Base-by-base conservation (phyloP, 2,113 vertebrate species). In the Elaphurus davidianus region DNA sequence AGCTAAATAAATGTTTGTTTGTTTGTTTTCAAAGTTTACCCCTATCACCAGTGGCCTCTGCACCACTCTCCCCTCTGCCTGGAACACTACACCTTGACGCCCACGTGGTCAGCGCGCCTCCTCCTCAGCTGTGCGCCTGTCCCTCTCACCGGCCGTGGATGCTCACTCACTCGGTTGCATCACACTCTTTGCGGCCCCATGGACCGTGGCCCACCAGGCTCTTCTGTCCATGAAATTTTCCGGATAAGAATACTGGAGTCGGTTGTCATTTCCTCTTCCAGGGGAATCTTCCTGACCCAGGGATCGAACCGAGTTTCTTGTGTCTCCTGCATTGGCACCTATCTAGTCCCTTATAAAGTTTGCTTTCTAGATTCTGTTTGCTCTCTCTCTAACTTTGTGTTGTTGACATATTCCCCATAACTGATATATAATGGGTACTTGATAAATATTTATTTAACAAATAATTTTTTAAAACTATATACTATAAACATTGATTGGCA, bases 121-220 rank as follows among this genome's bases (percentile, higher is more conserved):
- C 4, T 33, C 5, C 3, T 7, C 5, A 14, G 43, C 30, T 50
- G 19, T 4, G n/a, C 0, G 0, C 67, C 19, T 9, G 64, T 10
- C 16, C 33, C 9, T 0, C 8, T 0, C 64, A 36, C 33, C 10
- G 57, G 11, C 57, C 2, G 16, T 19, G 33, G 16, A 9, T 1
- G 7, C 36, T 23, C 16, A 19, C 16, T 17, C 67, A 6, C n/a
- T 40, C 10, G 12, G 67, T 1, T 13, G n/a, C 19, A 3, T 40
- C 21, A 6, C n/a, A 74, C 36, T 40, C 67, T 36, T 36, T 13
- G 67, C 2, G 0, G n/a, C n/a, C n/a, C 21, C 36, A 25, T 1
- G 67, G 21, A 40, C 67, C 2, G 1, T 12, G 36, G 36, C 36
- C 67, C 0, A 1, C 21, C 21, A 3, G 36, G 67, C 36, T 40